These are phyloP conservation scores for Oostethus manadensis DNA, from an alignment of 2,113 vertebrate genomes.

Conservation along the genomic window DNA sequence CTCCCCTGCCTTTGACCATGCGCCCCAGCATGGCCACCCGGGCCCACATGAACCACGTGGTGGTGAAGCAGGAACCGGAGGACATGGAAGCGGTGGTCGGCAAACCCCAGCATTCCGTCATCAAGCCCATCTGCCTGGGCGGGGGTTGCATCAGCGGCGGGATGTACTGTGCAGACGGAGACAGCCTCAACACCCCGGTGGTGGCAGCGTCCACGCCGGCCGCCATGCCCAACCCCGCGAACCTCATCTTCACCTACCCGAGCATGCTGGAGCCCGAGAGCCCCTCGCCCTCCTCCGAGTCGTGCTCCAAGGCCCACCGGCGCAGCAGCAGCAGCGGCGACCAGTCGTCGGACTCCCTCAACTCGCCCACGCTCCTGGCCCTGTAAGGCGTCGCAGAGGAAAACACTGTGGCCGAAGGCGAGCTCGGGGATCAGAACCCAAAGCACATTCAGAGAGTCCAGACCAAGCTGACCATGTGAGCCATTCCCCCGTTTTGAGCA, in stretches of 20 bases:
- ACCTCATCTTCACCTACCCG: constrained; percentile 97
- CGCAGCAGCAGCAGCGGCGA: constrained; percentile 99
- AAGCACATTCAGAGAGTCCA: constrained; percentile 52
- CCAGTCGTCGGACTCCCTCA: constrained; percentile 98
- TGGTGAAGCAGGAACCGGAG: constrained; percentile 92
- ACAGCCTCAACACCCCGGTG: constrained; percentile 96
- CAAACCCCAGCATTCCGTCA: constrained; percentile 89
- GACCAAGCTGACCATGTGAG: constrained; percentile 60
- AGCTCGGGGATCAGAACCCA: constrained; percentile 30
- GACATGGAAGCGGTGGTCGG: constrained; percentile 71
- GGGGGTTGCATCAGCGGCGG: constrained; percentile 74
- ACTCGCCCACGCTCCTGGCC: constrained; percentile 95
- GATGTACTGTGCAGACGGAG: constrained; percentile 84
- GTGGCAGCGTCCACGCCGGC: constrained; percentile 93
- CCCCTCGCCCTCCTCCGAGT: constrained; percentile 91
- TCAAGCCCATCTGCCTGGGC: constrained; percentile 95
- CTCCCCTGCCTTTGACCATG: constrained; percentile 75
- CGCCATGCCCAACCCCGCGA: constrained; percentile 86
- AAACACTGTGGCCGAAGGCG: constrained; percentile 51
- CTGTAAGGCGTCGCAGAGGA: constrained; percentile 74
- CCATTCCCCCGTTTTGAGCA: constrained; percentile 21
- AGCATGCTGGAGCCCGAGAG: constrained; percentile 94
- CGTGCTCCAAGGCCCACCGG: constrained; percentile 97
- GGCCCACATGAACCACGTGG: constrained; percentile 66
- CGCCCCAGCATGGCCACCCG: constrained; percentile 55